A percentile compares a stretch with the other conserved stretches of the same genome.
Conservation (phyloP, 23 tunicate species). For the Styela clava region DNA sequence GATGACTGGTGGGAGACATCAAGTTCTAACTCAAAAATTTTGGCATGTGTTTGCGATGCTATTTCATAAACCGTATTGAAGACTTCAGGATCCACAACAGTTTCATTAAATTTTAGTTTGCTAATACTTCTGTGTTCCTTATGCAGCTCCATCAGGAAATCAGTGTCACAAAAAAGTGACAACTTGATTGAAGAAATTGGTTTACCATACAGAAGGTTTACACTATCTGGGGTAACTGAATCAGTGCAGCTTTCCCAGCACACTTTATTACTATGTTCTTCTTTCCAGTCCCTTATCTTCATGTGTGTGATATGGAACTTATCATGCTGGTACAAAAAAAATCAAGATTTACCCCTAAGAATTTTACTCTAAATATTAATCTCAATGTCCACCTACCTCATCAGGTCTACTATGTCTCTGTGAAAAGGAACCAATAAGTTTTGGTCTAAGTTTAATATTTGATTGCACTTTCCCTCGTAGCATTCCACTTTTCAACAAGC, state of each 20-base stretch:
- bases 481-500: conserved; percentile 45
- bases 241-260: background rate
- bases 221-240: background rate
- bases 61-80: background rate
- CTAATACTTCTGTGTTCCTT: background rate
- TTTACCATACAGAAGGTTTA: conserved; percentile 29
- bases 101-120: background rate
- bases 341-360: too few species aligned
- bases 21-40: too few species aligned
- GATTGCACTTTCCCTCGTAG: conserved; percentile 33
- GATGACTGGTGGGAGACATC: too few species aligned
- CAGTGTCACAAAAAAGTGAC: conserved; percentile 65
- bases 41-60: background rate
- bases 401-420: background rate
- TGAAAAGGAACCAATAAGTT: conserved; percentile 51
- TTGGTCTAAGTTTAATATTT: conserved; percentile 51
- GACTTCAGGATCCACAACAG: background rate
- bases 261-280: background rate
- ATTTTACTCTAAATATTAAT: too few species aligned
- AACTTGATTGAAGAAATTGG: conserved; percentile 34
- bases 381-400: background rate
- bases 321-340: too few species aligned
- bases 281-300: background rate
- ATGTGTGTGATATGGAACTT: too few species aligned
- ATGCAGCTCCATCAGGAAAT: conserved; percentile 10